Conservation (phyloP, 2,888 invertebrate species). For the Ochropleura leucogaster region DNA sequence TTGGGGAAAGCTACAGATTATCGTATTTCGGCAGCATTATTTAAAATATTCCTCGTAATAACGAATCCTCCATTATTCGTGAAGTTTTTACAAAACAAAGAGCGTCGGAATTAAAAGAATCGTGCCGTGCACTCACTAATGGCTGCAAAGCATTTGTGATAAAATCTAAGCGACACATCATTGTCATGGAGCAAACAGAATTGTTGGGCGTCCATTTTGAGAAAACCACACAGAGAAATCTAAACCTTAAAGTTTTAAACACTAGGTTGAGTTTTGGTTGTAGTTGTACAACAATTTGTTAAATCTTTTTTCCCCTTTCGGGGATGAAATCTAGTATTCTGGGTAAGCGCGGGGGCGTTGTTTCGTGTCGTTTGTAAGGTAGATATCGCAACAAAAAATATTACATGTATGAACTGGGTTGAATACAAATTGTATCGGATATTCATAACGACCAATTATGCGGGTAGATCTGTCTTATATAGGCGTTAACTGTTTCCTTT, state of each 20-base stretch:
- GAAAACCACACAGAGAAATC: constrained; percentile 3
- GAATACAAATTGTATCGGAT: constrained; percentile 57
- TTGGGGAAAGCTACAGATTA: constrained; percentile 29
- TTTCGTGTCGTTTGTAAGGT: constrained; percentile 53
- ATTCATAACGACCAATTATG: constrained; percentile 51
- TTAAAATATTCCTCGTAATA: constrained; percentile 42
- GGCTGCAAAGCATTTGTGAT: constrained; percentile 78
- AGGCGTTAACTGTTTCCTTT: constrained; percentile 18
- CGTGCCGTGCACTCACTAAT: constrained; percentile 73
- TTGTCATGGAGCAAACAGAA: constrained; percentile 78
- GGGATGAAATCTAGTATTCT: constrained; percentile 66
- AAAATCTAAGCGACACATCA: constrained; percentile 81
- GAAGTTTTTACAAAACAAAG: constrained; percentile 43
- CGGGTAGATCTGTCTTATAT: constrained; percentile 24
- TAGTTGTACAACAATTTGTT: constrained; percentile 54
- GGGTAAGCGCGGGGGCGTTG: constrained; percentile 44
- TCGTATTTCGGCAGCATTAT: constrained; percentile 12
- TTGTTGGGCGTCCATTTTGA: constrained; percentile 56
- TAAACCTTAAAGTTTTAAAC: neutral
- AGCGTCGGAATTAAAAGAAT: constrained; percentile 58
- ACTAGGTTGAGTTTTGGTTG: constrained; percentile 34
- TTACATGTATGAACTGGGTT: constrained; percentile 42
- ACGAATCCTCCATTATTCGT: constrained; percentile 51
- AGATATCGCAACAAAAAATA: constrained; percentile 55
- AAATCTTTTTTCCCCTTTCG: constrained; percentile 66